These are phyloP conservation scores for Tinea semifulvella DNA, from an alignment of 2,888 invertebrate genomes.

Conservation along the genomic window DNA sequence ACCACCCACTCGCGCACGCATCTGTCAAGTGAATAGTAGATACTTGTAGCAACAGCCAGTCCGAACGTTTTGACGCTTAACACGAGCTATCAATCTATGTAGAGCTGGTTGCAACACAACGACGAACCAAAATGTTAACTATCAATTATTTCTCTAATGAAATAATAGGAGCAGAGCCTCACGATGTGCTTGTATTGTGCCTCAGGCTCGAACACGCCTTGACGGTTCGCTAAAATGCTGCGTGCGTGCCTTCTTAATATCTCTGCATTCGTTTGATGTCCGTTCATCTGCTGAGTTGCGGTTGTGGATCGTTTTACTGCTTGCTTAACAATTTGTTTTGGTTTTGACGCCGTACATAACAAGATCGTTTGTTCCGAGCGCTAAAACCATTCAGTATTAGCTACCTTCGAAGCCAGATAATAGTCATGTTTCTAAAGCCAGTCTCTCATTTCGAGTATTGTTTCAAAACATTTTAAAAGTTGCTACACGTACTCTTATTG, in stretches of 20 bases:
- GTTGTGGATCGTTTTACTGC: slow-evolving; percentile 8
- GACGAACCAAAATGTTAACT: slow-evolving; percentile 17
- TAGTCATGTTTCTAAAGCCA: neutral
- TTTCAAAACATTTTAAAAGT: slow-evolving; percentile 9
- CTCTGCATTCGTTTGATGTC: slow-evolving; percentile 11
- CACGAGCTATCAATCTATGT: slow-evolving; percentile 20
- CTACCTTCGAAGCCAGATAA: neutral
- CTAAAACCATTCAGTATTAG: too few species aligned
- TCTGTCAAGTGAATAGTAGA: slow-evolving; percentile 5
- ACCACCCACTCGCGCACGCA: slow-evolving; percentile 5
- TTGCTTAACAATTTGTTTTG: slow-evolving; percentile 11
- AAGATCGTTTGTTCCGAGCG: neutral
- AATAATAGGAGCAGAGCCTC: slow-evolving; percentile 45
- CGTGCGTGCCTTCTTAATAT: slow-evolving; percentile 11
- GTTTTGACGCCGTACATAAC: slow-evolving; percentile 6
- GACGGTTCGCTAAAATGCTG: slow-evolving; percentile 4
- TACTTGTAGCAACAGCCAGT: neutral
- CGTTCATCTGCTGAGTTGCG: slow-evolving; percentile 2
- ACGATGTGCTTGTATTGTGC: slow-evolving; percentile 27
- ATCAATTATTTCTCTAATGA: slow-evolving; percentile 46
- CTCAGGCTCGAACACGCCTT: slow-evolving; percentile 5
- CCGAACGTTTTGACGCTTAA: slow-evolving; percentile 27
- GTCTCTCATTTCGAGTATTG: neutral
- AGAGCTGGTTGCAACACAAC: slow-evolving; percentile 30
- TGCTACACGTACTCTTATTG: slow-evolving; percentile 11